phyloP scores from a whole-genome alignment of 2,797 vertebrate genomes.

The Myiotriccus ornatus region DNA sequence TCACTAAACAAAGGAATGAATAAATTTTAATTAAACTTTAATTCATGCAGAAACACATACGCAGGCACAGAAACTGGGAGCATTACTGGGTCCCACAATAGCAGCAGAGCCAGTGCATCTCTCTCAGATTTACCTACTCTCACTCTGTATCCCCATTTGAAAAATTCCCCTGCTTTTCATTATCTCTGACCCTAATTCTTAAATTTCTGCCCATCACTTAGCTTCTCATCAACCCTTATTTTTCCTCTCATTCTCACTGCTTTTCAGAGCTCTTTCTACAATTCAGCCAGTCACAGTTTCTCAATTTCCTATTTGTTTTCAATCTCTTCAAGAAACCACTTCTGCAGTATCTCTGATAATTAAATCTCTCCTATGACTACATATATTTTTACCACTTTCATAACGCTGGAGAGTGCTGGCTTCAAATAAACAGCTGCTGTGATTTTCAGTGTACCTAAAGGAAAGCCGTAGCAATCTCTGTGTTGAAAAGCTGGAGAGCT shows the following conservation, averaged over 20 bases:
- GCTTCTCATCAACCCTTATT: not conserved
- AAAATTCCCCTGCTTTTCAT: not conserved
- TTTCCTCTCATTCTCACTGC: not conserved
- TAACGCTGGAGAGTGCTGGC: not conserved
- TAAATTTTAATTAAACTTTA: not conserved
- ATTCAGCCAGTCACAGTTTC: not conserved
- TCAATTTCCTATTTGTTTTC: not conserved
- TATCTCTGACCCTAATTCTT: not conserved
- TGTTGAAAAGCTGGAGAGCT: conserved; percentile 25
- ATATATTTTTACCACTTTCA: not conserved
- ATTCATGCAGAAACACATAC: not conserved
- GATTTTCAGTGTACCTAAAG: conserved; percentile 33
- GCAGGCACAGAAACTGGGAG: not conserved
- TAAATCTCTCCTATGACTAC: not conserved
- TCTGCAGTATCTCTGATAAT: not conserved
- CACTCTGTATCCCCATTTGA: not conserved
- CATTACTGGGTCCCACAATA: not conserved
- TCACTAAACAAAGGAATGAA: not conserved
- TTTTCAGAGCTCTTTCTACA: not conserved
- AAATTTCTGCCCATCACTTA: not conserved
- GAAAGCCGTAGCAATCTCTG: not conserved
- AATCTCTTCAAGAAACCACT: not conserved
- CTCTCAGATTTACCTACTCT: not conserved
- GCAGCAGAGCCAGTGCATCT: not conserved
- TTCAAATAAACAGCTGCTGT: conserved; percentile 28